These are phyloP conservation scores for Chanos chanos DNA, from an alignment of 2,797 vertebrate genomes.

Conservation along the genomic window DNA sequence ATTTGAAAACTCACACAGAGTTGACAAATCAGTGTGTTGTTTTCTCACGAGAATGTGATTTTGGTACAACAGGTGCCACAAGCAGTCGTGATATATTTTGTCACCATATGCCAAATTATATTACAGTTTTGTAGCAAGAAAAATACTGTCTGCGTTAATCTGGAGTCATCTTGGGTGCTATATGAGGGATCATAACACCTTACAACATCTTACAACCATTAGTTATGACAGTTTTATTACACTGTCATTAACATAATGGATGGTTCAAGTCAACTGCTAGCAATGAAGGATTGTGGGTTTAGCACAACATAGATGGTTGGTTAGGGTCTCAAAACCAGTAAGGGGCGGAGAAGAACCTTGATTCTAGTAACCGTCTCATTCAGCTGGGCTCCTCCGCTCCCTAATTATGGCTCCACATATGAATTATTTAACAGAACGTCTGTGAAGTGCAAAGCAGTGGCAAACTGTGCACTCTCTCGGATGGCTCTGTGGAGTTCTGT, in stretches of 20 bases:
- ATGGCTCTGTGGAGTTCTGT: neutral
- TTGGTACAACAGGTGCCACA: too few relatives aligned
- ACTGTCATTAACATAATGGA: too few relatives aligned
- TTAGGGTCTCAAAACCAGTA: constrained; percentile 23
- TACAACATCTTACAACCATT: too few relatives aligned
- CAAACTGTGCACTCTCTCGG: constrained; percentile 30
- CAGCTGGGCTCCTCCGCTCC: constrained; percentile 15
- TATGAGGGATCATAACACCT: too few relatives aligned
- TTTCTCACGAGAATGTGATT: too few relatives aligned
- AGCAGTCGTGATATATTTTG: too few relatives aligned
- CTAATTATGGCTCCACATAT: constrained; percentile 39
- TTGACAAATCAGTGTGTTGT: neutral
- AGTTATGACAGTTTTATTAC: too few relatives aligned
- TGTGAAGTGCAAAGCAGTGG: constrained; percentile 43
- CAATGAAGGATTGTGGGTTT: neutral
- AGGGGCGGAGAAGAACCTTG: constrained; percentile 10
- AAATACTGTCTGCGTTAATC: too few relatives aligned
- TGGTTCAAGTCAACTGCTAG: too few relatives aligned
- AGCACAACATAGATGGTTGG: neutral
- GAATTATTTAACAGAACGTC: constrained; percentile 45
- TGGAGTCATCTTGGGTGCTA: too few relatives aligned
- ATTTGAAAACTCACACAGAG: neutral
- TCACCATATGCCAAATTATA: too few relatives aligned
- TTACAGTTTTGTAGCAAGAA: too few relatives aligned
- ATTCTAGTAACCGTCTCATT: constrained; percentile 38